Evolutionary conservation across 2,113 vertebrate genomes (phyloP), one percentile per base, ranked within the genome.

Genomic region (Podarcis muralis): DNA sequence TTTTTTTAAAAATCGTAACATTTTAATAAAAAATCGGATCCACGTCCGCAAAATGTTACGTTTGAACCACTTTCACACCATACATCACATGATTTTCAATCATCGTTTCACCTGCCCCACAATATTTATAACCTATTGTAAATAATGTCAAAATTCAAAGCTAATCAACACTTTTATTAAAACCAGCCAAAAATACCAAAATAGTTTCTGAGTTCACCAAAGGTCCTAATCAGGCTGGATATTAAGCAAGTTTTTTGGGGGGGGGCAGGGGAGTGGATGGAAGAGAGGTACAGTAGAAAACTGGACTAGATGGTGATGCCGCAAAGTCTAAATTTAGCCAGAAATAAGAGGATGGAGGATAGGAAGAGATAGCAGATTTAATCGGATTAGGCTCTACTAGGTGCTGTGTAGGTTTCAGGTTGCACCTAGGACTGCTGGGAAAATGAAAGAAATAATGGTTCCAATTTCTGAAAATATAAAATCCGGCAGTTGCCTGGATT

Each of bases 81-180:
- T 74, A 84, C 53, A 88, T 0, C 35, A 43, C 83, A 53, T 66
- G 62, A 1, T 85, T 92, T 85, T 71, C 90, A 87, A 80, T 25
- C 74, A 86, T 27, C 27, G 30, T 20, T 86, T 43, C 30, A 68
- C 12, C 18, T 48, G 86, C 11, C 3, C 30, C 27, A 57, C n/a
- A 89, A 57, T 0, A 0, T 37, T 75, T 66, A 87, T 66, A 78
- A 22, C 23, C 65, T 77, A 4, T n/a, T 53, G 6, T 57, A 57
- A 84, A 72, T 57, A 72, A 57, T 57, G 13, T 35, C 35, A n/a
- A 6, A 65, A 65, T 85, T 53, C 32, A 75, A 9, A 84, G 57
- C 35, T 23, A 25, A 66, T 6, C 43, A 69, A 57, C 32, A 2
- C 4, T 35, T 62, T 32, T 35, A 27, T 80, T 48, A 35, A 18